Conservation (phyloP, 1,140 invertebrate genomes). For the Pseudomyrmex cubaensis region DNA sequence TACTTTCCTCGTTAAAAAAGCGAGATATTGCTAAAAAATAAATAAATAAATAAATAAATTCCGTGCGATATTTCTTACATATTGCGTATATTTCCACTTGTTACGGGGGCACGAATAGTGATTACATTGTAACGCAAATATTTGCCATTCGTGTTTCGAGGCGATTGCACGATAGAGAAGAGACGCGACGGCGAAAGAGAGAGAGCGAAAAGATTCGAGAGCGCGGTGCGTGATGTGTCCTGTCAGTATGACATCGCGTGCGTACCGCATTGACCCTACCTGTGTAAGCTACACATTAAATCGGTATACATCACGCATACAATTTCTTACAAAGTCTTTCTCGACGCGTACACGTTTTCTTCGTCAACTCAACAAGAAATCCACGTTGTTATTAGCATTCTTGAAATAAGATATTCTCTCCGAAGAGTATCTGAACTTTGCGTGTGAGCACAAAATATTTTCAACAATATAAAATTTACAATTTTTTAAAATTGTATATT, state of each 20-base stretch:
- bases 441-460: not conserved
- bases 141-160: slow-evolving; percentile 51
- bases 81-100: not conserved
- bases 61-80: slow-evolving; percentile 17
- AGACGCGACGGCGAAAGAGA: slow-evolving; percentile 9
- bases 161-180: slow-evolving; percentile 4
- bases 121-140: slow-evolving; percentile 48
- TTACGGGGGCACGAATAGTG: slow-evolving; percentile 34
- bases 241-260: slow-evolving; percentile 47
- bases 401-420: not conserved
- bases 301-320: slow-evolving; percentile 11
- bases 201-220: slow-evolving; percentile 4
- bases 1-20: slow-evolving; percentile 12
- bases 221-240: slow-evolving; percentile 11
- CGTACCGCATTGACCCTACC: slow-evolving; percentile 36
- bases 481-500: too few relatives aligned
- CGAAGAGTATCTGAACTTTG: not conserved
- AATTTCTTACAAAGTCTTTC: slow-evolving; percentile 20
- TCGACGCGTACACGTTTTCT: not conserved
- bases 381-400: not conserved
- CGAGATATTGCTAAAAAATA: too few relatives aligned
- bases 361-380: slow-evolving; percentile 7
- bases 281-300: slow-evolving; percentile 35
- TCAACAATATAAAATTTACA: too few relatives aligned
- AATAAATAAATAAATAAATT: not conserved